Percentiles rank a stretch among this genome's conserved stretches.
These are phyloP conservation scores for Sebastes kiyomatsui DNA, from an alignment of 2,797 vertebrate species.

Conservation along the genomic window DNA sequence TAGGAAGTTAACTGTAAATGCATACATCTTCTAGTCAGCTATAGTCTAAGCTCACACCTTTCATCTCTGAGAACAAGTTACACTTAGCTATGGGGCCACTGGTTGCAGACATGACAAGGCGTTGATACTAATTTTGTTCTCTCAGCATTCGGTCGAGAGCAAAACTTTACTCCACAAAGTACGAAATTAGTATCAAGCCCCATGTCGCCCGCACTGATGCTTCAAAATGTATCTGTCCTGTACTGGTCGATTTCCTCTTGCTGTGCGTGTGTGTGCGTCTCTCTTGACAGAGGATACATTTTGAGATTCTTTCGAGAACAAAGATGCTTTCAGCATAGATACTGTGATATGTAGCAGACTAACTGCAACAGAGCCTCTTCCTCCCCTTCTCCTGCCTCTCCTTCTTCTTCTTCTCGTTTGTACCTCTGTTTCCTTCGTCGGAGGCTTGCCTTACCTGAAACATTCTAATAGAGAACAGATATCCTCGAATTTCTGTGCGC, in stretches of 20 bases:
- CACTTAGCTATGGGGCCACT: constrained; percentile 90
- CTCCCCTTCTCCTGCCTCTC: constrained; percentile 63
- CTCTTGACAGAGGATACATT: constrained; percentile 92
- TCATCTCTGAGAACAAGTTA: constrained; percentile 67
- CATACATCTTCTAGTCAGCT: constrained; percentile 27
- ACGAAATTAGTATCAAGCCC: constrained; percentile 91
- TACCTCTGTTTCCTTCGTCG: constrained; percentile 83
- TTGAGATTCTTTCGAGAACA: constrained; percentile 87
- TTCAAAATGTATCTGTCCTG: constrained; percentile 95
- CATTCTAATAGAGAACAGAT: constrained; percentile 99
- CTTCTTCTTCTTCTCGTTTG: constrained; percentile 77
- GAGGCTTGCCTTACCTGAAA: constrained; percentile 93
- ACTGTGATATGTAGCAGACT: constrained; percentile 88
- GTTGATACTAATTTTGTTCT: constrained; percentile 91
- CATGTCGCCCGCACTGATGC: constrained; percentile 92
- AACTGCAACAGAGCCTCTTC: constrained; percentile 83
- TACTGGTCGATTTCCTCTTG: constrained; percentile 80
- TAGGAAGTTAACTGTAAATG: constrained; percentile 29
- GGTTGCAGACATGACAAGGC: constrained; percentile 86
- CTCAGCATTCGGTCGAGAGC: constrained; percentile 80
- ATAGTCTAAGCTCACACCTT: constrained; percentile 30
- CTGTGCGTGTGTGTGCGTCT: constrained; percentile 81
- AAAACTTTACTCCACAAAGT: constrained; percentile 80
- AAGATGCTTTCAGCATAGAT: constrained; percentile 85
- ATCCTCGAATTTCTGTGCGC: constrained; percentile 99